Evolutionary conservation across 2,113 vertebrate genomes (phyloP), one percentile per base, ranked within the genome.

Genomic region (Cariama cristata): DNA sequence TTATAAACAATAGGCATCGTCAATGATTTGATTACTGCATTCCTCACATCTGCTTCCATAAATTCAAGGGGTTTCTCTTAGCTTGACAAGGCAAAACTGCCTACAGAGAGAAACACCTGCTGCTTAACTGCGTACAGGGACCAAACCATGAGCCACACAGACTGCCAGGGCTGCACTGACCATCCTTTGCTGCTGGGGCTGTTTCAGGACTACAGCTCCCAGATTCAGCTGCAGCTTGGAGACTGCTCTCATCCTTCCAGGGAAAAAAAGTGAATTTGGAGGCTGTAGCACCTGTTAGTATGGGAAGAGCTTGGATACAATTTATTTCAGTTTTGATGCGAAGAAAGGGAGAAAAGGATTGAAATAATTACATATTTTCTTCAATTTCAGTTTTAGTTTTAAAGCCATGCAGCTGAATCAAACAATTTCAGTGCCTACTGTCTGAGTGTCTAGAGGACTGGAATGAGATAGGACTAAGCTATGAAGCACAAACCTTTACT

Each of bases 101-200:
- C 33, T 53, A 12, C 12, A 45, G 15, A 33, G n/a, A 21, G 28
- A 49, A 68, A 33, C 40, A 8, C 20, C 47, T 21, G n/a, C 35
- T 55, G 33, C 71, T 53, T 27, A 23, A 19, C n/a, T 16, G 12
- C 0, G 1, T 28, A 1, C 32, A 6, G 55, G 23, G 67, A 59
- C 76, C 5, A 8, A 33, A n/a, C 38, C 20, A 12, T 0, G 4
- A 47, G 30, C 33, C 63, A 44, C 64, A 62, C 19, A 27, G 32
- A 4, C 68, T 62, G 74, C 33, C 30, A 32, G 30, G 44, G 49
- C 59, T 42, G 17, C 9, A 3, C 30, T 44, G 66, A 16, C 44
- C 19, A 1, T 23, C 5, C 0, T 33, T 38, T 32, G 49, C 38
- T 63, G 59, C 50, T 22, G 40, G n/a, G 63, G 35, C 35, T 63